Conservation (phyloP, 1,140 invertebrate species). For the Cotesia chilonis region DNA sequence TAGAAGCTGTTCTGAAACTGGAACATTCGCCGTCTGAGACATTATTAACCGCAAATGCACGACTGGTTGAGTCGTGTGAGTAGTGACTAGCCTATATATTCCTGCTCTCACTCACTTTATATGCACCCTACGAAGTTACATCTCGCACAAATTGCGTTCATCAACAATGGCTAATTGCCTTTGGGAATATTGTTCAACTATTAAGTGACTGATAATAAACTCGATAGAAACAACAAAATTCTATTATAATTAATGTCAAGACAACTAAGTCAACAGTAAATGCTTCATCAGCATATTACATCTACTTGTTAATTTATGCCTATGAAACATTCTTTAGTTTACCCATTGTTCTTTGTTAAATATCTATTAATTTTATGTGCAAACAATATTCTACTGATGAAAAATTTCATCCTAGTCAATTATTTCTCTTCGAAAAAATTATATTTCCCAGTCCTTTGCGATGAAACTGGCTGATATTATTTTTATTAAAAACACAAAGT, state of each 20-base stretch:
- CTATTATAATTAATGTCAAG: conserved; percentile 52
- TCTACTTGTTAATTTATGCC: not conserved
- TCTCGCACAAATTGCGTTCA: conserved; percentile 61
- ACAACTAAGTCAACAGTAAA: conserved; percentile 20
- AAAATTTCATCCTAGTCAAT: too few species aligned
- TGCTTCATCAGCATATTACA: not conserved
- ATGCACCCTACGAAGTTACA: conserved; percentile 56
- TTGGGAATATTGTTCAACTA: conserved; percentile 58
- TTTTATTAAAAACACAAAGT: too few species aligned
- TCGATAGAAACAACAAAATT: conserved; percentile 54
- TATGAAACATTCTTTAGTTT: too few species aligned
- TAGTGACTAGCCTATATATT: conserved; percentile 4
- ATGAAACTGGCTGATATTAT: too few species aligned
- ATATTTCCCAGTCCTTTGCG: too few species aligned
- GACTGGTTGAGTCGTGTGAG: conserved; percentile 7
- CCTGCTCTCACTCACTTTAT: conserved; percentile 18
- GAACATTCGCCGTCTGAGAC: not conserved
- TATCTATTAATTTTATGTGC: too few species aligned
- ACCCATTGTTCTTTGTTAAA: too few species aligned
- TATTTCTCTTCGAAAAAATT: too few species aligned
- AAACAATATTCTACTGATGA: too few species aligned
- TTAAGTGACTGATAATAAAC: conserved; percentile 62
- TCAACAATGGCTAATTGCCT: conserved; percentile 64
- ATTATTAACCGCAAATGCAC: conserved; percentile 3
- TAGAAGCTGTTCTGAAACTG: conserved; percentile 1